Percentiles rank a stretch among this genome's conserved stretches.
Evolutionary conservation across 2,797 vertebrate species (phyloP).

Genomic region (Mycteria americana): DNA sequence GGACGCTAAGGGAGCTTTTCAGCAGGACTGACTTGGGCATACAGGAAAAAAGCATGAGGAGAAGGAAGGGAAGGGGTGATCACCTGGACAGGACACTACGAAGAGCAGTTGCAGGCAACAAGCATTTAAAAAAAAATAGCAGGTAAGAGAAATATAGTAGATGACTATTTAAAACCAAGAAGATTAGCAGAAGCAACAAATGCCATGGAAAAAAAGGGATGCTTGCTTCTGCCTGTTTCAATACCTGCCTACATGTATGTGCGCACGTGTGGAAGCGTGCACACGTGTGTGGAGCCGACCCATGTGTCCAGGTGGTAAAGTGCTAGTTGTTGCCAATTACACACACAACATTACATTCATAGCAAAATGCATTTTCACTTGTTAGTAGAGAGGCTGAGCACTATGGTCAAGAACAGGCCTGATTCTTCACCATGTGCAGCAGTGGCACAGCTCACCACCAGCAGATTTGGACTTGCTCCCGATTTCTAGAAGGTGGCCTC

Average conservation of each 20-base stretch:
- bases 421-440: background rate
- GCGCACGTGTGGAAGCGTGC: accelerated
- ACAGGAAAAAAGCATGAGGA: background rate
- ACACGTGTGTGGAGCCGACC: background rate
- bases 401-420: background rate
- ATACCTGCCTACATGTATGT: background rate
- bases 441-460: background rate
- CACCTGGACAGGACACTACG: background rate
- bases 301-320: background rate
- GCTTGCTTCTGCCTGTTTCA: background rate
- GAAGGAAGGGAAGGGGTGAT: background rate
- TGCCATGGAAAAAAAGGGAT: background rate
- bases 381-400: background rate
- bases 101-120: slow-evolving; percentile 51
- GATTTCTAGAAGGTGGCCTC: background rate
- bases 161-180: slow-evolving; percentile 14
- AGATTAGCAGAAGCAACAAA: slow-evolving; percentile 19
- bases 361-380: background rate
- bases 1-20: background rate
- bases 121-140: background rate
- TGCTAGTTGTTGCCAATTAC: background rate
- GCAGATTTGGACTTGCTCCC: background rate
- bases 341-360: background rate
- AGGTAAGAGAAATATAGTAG: background rate
- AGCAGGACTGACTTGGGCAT: background rate